These are phyloP conservation scores for Lepus townsendii DNA, from an alignment of 2,797 vertebrate genomes.

Conservation along the genomic window DNA sequence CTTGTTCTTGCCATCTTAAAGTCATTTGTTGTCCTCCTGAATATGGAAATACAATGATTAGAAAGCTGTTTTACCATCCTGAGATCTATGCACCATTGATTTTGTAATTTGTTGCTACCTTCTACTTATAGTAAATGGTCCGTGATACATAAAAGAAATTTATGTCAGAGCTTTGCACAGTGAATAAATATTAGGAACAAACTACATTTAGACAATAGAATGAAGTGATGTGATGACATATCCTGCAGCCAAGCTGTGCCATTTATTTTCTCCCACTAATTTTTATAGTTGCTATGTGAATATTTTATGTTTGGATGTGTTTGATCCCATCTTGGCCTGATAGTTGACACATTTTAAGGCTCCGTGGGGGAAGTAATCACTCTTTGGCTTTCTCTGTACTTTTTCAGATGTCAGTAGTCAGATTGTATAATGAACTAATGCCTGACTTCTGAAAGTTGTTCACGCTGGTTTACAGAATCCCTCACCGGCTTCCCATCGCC, in stretches of 20 bases:
- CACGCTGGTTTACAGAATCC: background rate
- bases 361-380: background rate
- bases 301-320: background rate
- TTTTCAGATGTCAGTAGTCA: background rate
- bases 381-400: background rate
- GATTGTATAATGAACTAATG: background rate
- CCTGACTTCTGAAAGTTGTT: background rate
- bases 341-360: background rate
- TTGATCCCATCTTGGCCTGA: background rate
- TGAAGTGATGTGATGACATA: background rate
- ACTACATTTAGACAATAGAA: slow-evolving; percentile 46
- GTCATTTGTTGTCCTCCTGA: slow-evolving; percentile 16
- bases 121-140: slow-evolving; percentile 78
- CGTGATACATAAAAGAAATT: slow-evolving; percentile 81
- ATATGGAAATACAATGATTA: slow-evolving; percentile 23
- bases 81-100: slow-evolving; percentile 64
- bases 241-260: background rate
- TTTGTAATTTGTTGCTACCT: slow-evolving; percentile 81
- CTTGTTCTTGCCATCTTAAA: background rate
- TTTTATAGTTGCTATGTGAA: background rate
- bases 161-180: slow-evolving; percentile 65
- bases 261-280: background rate
- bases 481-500: rapidly evolving
- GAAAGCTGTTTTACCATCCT: slow-evolving; percentile 7
- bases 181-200: slow-evolving; percentile 74